Evolutionary conservation across 2,888 invertebrate species (phyloP).

Genomic region (Trissolcus japonicus): DNA sequence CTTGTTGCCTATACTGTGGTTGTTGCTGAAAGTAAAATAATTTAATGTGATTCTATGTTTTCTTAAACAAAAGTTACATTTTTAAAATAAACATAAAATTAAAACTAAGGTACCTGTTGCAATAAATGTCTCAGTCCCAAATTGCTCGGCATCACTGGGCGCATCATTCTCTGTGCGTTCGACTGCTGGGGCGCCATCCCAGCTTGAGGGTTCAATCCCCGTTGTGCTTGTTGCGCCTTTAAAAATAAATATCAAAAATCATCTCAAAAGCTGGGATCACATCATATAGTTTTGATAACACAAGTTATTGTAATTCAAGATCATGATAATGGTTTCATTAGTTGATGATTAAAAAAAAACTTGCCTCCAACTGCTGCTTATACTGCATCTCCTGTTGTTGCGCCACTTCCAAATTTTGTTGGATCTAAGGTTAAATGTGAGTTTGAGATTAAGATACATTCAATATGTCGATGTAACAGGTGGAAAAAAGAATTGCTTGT

Average conservation of each 20-base stretch:
- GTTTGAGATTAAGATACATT: background rate
- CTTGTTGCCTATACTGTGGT: constrained; percentile 83
- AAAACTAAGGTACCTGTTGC: constrained; percentile 81
- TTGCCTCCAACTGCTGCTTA: constrained; percentile 84
- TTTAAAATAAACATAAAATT: background rate
- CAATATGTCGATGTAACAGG: background rate
- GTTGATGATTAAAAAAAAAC: constrained; percentile 35
- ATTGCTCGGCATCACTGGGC: constrained; percentile 86
- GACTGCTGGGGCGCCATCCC: constrained; percentile 74
- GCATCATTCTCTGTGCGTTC: constrained; percentile 82
- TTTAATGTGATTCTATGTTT: background rate
- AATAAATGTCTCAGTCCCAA: constrained; percentile 87
- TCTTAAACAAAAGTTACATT: too few relatives aligned
- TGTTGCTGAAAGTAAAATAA: constrained; percentile 77
- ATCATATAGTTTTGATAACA: too few relatives aligned
- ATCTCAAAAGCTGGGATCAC: background rate
- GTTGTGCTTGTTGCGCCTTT: constrained; percentile 74
- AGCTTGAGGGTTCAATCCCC: constrained; percentile 69
- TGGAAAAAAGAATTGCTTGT: background rate
- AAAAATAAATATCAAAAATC: constrained; percentile 1
- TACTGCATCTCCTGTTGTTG: constrained; percentile 89
- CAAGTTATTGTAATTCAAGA: background rate
- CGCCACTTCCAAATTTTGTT: constrained; percentile 83
- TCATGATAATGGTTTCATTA: background rate
- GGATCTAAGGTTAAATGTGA: constrained; percentile 72